These are phyloP conservation scores for Hippopotamyrus pictus DNA, from an alignment of 2,797 vertebrate species.

Conservation along the genomic window DNA sequence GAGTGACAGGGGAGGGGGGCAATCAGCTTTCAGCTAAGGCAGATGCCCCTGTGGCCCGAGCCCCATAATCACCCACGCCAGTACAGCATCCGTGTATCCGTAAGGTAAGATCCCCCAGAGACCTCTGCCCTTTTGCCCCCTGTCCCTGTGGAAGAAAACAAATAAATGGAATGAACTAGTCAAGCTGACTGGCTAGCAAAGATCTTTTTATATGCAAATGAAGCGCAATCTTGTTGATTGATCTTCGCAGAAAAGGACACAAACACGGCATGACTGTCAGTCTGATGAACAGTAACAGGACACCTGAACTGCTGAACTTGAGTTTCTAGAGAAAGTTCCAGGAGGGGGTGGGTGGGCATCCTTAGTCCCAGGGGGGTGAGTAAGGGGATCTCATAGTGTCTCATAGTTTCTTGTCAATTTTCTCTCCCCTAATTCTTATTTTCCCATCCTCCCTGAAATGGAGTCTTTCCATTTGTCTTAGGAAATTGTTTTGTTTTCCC, in stretches of 20 bases:
- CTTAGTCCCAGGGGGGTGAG: background rate
- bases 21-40: background rate
- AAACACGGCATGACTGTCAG: background rate
- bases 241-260: background rate
- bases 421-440: background rate
- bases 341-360: background rate
- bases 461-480: background rate
- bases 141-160: background rate
- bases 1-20: background rate
- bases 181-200: background rate
- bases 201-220: background rate
- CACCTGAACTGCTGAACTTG: background rate
- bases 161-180: background rate
- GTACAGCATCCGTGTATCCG: background rate
- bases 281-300: background rate
- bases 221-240: background rate
- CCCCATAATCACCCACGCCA: background rate
- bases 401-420: background rate
- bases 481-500: background rate
- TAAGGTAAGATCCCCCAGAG: background rate
- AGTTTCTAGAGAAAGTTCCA: background rate
- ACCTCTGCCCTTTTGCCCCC: background rate
- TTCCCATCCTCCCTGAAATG: background rate
- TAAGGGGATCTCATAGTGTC: background rate
- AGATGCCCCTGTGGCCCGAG: background rate